Base-by-base conservation (phyloP, 1,140 invertebrate species). In the Grapholita molesta region DNA sequence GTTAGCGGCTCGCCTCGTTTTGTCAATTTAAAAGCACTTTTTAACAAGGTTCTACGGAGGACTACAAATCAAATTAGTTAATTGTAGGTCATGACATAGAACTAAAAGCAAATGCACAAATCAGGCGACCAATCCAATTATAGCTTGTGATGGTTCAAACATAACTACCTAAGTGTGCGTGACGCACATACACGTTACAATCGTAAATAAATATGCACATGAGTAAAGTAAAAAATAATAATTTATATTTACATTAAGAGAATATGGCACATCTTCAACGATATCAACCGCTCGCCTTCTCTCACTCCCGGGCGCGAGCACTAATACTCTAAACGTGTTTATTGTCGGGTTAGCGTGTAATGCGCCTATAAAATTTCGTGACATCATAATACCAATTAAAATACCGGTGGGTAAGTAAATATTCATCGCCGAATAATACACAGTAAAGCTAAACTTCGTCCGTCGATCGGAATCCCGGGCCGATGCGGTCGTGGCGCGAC, bases 211-310 rank as follows among this genome's bases (percentile, higher is more conserved):
- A 91, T 90, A 90, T 88, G 80, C 81, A 86, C 79, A 85, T 86
- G 87, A 82, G 79, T 87, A 88, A 75, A 79, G 76, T 84, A 83
- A 80, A 80, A 83, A 82, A 81, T 83, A 86, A 89, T 91, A 89
- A 91, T 89, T 90, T 90, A 90, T 89, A 90, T 90, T 91, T 91
- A 90, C 88, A 90, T 77, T 88, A 88, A 86, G 83, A 91, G 86
- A 89, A 91, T 91, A 91, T 91, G 89, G 89, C 89, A 91, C 89
- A 91, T 88, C 86, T 89, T 81, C 84, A 83, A 71, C 52, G 57
- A 53, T 55, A 82, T 85, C 85, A 84, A 88, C 83, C 84, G 83
- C 83, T 79, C 78, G 68, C 73, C 71, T 69, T 70, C 48, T 67
- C 67, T 74, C 64, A 73, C 69, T 75, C 69, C 52, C 65, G 65